A percentile compares a stretch with the other conserved stretches of the same genome.
phyloP scores from a whole-genome alignment of 2,797 vertebrate genomes.

The Gallinago solitaria region DNA sequence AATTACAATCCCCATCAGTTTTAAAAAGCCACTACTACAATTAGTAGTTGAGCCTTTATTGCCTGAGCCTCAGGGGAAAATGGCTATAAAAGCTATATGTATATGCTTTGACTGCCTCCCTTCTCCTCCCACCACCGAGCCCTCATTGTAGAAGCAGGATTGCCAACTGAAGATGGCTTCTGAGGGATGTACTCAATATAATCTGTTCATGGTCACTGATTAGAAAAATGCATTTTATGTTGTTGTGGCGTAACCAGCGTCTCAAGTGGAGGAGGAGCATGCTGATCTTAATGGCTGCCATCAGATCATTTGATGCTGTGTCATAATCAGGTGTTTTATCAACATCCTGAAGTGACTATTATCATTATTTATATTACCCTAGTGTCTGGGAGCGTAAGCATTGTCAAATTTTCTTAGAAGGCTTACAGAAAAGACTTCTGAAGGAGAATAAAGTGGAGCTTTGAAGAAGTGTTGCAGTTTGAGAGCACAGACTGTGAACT shows the following conservation, averaged over 20 bases:
- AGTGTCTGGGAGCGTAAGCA: background rate
- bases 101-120: background rate
- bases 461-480: background rate
- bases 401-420: background rate
- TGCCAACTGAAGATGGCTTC: background rate
- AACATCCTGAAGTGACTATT: background rate
- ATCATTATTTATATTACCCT: background rate
- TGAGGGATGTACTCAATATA: rapidly evolving
- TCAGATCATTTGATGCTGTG: background rate
- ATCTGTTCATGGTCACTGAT: background rate
- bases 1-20: conserved; percentile 23
- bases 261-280: background rate
- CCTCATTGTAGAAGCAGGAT: background rate
- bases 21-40: conserved; percentile 2
- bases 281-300: background rate
- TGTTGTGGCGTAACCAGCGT: background rate
- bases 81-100: too few species aligned
- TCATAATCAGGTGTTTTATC: background rate
- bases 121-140: background rate
- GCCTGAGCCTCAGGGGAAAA: conserved; percentile 2
- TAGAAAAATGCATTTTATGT: background rate
- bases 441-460: background rate
- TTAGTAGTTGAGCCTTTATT: background rate
- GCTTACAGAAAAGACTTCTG: background rate
- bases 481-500: background rate